Evolutionary conservation across 2,797 vertebrate species (phyloP).

Genomic region (Pantherophis vulpinus): DNA sequence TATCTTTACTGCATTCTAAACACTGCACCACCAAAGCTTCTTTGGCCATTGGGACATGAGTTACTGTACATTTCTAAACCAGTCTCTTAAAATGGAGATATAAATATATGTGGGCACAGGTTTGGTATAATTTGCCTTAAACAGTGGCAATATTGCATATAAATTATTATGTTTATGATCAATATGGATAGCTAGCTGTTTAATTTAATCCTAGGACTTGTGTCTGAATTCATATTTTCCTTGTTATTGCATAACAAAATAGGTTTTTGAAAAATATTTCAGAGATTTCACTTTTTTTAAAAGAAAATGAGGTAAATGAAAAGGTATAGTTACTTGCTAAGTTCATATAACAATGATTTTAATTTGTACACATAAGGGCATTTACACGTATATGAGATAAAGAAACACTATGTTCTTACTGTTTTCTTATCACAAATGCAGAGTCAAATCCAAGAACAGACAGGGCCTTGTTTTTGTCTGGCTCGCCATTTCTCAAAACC

Average conservation of each 20-base stretch:
- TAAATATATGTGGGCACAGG: neutral
- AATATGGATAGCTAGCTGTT: neutral
- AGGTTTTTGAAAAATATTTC: neutral
- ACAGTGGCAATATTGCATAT: neutral
- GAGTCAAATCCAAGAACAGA: conserved; percentile 19
- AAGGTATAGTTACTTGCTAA: neutral
- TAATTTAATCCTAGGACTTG: rapidly evolving
- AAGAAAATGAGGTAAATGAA: too few species aligned
- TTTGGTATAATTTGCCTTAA: neutral
- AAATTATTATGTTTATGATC: neutral
- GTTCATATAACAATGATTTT: neutral
- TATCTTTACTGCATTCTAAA: neutral
- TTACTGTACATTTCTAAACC: neutral
- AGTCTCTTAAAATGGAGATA: neutral
- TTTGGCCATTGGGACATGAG: neutral
- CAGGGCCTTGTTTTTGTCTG: conserved; percentile 40
- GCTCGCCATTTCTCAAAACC: conserved; percentile 50
- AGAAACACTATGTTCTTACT: conserved; percentile 34
- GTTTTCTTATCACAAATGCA: conserved; percentile 33
- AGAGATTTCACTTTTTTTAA: neutral
- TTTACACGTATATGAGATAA: conserved; percentile 10
- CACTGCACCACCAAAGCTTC: neutral
- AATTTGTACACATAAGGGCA: neutral
- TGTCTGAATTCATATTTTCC: neutral
- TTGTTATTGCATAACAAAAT: neutral